These are phyloP conservation scores for Drosophila subpulchrella DNA, from an alignment of 1,140 invertebrate genomes.

Conservation along the genomic window DNA sequence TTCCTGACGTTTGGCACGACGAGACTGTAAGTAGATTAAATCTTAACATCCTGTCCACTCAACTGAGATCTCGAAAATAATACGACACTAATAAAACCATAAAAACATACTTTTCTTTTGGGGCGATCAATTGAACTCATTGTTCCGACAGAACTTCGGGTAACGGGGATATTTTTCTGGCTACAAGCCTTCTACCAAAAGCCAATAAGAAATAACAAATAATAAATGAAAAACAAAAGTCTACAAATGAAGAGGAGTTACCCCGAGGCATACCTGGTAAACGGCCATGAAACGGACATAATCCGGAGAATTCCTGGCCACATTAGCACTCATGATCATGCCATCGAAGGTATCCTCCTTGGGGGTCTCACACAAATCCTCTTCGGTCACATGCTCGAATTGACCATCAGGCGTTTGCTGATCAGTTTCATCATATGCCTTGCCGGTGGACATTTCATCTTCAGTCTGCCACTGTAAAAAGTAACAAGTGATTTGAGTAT, in stretches of 20 bases:
- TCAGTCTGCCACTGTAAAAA: constrained; percentile 20
- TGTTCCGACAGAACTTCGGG: constrained; percentile 9
- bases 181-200: constrained; percentile 73
- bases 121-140: not conserved
- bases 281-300: constrained; percentile 79
- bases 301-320: constrained; percentile 67
- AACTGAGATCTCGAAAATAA: not conserved
- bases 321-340: constrained; percentile 72
- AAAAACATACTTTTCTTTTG: constrained; percentile 68
- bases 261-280: constrained; percentile 65
- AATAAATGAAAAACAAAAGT: constrained; percentile 41
- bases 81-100: constrained; percentile 8
- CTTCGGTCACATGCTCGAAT: constrained; percentile 49
- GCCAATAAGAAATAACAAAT: constrained; percentile 43
- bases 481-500: not conserved
- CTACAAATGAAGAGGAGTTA: not conserved
- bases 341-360: constrained; percentile 67
- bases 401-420: constrained; percentile 43
- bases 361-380: constrained; percentile 27
- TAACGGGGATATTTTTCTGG: constrained; percentile 69
- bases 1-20: constrained; percentile 75
- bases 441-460: not conserved
- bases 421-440: constrained; percentile 33
- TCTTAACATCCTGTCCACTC: not conserved
- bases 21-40: constrained; percentile 35